A percentile compares a stretch with the other conserved stretches of the same genome.
phyloP scores from a whole-genome alignment of 2,888 invertebrate species.

The Actias luna region DNA sequence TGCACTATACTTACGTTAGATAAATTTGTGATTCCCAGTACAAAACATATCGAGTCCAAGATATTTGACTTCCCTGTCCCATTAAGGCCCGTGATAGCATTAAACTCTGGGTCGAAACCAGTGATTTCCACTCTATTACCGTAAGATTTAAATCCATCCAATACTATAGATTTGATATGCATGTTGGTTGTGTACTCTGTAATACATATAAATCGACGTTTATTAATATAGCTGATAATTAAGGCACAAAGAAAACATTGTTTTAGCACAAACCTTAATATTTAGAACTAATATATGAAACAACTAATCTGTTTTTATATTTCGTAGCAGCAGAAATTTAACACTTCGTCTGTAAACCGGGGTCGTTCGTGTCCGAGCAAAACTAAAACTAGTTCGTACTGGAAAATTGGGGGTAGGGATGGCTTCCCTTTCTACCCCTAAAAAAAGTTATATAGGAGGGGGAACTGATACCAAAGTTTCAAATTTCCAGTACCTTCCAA shows the following conservation, averaged over 20 bases:
- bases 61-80: constrained; percentile 99
- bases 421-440: too few relatives aligned
- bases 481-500: too few relatives aligned
- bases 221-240: too few relatives aligned
- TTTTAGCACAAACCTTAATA: not conserved
- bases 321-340: too few relatives aligned
- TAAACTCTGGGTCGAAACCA: constrained; percentile 96
- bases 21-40: constrained; percentile 96
- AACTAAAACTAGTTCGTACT: too few relatives aligned
- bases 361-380: too few relatives aligned
- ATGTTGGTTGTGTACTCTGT: constrained; percentile 73
- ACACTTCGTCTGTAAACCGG: too few relatives aligned
- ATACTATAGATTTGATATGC: constrained; percentile 94
- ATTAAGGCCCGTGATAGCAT: constrained; percentile 98
- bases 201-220: too few relatives aligned
- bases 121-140: constrained; percentile 94
- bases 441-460: too few relatives aligned
- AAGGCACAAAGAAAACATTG: not conserved
- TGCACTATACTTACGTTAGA: constrained; percentile 87
- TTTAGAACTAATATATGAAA: not conserved
- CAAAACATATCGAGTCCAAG: constrained; percentile 98
- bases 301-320: not conserved
- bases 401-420: too few relatives aligned
- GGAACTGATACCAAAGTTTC: too few relatives aligned
- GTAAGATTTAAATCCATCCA: constrained; percentile 99